Conservation (phyloP, 37 sponge, comb jelly and placozoan species). For the Geodia barretti region DNA sequence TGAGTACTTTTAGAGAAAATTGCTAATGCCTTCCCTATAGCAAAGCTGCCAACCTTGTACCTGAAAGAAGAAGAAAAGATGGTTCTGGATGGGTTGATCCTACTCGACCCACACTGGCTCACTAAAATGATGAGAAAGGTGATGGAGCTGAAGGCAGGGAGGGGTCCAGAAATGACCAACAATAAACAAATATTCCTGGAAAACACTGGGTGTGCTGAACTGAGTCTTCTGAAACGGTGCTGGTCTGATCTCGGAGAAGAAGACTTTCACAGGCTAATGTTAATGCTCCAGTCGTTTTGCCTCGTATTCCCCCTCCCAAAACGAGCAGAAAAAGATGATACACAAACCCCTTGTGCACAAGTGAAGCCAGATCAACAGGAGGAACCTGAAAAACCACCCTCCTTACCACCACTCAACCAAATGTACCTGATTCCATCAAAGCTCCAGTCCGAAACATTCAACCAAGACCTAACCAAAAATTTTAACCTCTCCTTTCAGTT, state of each 20-base stretch:
- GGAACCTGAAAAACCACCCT: not conserved
- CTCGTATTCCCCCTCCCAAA: slow-evolving; percentile 23
- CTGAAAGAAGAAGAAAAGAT: slow-evolving; percentile 26
- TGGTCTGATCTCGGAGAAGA: slow-evolving; percentile 22
- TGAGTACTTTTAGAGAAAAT: no score
- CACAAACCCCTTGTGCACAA: no score
- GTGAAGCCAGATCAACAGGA: not conserved
- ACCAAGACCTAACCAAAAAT: not conserved
- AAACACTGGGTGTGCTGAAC: slow-evolving; percentile 3
- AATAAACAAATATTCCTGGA: not conserved
- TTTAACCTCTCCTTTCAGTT: slow-evolving; percentile 15
- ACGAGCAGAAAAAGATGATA: not conserved
- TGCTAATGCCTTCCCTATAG: slow-evolving; percentile 13
- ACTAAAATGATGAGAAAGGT: slow-evolving; percentile 57
- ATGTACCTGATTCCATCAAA: slow-evolving; percentile 35
- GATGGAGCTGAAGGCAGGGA: slow-evolving; percentile 11
- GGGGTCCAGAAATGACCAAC: not conserved
- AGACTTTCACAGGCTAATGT: slow-evolving; percentile 20
- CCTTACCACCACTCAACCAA: no score
- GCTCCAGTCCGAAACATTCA: slow-evolving; percentile 4
- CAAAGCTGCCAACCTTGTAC: slow-evolving; percentile 19
- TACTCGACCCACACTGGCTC: slow-evolving; percentile 50
- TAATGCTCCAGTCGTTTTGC: slow-evolving; percentile 54
- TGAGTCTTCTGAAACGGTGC: not conserved
- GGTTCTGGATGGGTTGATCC: slow-evolving; percentile 22